Evolutionary conservation across 2,797 vertebrate genomes (phyloP).

Genomic region (Macropus fuliginosus): DNA sequence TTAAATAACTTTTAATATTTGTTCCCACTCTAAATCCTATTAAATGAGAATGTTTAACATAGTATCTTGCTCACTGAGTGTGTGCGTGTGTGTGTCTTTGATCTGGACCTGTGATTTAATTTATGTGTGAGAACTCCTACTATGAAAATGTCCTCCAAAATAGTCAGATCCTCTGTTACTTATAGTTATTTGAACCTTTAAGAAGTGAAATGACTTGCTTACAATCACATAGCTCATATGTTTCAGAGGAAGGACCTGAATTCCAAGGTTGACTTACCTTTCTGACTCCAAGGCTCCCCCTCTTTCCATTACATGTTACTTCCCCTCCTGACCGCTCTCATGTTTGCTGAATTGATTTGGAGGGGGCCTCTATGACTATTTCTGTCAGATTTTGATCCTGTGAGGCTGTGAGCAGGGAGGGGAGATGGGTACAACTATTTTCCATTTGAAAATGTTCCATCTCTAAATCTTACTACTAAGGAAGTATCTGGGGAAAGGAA

Average conservation of each 20-base stretch:
- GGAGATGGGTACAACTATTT: background rate
- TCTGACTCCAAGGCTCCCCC: background rate
- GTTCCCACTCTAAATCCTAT: background rate
- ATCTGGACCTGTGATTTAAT: background rate
- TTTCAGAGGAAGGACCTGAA: background rate
- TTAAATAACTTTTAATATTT: background rate
- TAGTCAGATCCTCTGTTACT: background rate
- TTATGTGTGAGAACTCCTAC: background rate
- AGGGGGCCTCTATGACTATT: background rate
- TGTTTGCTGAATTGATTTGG: background rate
- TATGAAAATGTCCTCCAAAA: background rate
- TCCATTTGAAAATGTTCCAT: background rate
- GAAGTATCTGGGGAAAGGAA: background rate
- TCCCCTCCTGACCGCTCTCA: background rate
- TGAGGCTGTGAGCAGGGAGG: background rate
- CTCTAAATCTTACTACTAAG: background rate
- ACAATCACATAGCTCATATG: background rate
- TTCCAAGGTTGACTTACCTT: background rate
- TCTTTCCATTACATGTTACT: background rate
- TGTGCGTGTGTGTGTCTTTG: background rate
- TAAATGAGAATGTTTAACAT: background rate
- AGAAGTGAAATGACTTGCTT: background rate
- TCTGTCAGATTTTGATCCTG: background rate
- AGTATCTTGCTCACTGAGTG: background rate
- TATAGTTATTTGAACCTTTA: background rate